A percentile compares a stretch with the other conserved stretches of the same genome.
phyloP scores from a whole-genome alignment of 2,113 vertebrate genomes.

The Zapus hudsonius region DNA sequence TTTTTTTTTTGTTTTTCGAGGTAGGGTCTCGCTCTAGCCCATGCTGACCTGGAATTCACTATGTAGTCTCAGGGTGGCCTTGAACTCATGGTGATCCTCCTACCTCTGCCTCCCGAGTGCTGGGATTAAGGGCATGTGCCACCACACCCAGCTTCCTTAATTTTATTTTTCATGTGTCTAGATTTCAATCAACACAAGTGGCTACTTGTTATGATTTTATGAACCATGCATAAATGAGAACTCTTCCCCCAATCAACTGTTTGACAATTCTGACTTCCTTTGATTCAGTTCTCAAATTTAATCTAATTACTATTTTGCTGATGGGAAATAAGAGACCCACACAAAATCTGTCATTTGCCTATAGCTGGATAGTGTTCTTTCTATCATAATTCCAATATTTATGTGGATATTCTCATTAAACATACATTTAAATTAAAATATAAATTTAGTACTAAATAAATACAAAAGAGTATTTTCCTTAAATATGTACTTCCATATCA shows the following conservation, averaged over 20 bases:
- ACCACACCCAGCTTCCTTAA: too few species aligned
- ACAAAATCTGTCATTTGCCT: conserved; percentile 1
- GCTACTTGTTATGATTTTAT: background rate
- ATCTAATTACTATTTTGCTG: conserved; percentile 27
- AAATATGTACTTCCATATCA: background rate
- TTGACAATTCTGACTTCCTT: background rate
- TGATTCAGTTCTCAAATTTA: background rate
- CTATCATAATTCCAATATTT: conserved; percentile 9
- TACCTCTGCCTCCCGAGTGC: too few species aligned
- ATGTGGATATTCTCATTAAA: background rate
- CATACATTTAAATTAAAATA: background rate
- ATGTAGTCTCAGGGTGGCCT: too few species aligned
- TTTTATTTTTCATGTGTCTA: conserved; percentile 3
- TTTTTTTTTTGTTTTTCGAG: too few species aligned
- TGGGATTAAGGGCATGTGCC: too few species aligned
- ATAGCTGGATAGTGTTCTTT: conserved; percentile 9
- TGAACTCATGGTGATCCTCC: too few species aligned
- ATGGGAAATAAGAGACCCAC: conserved; percentile 17
- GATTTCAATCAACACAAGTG: background rate
- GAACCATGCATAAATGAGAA: conserved; percentile 11
- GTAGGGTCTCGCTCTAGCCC: too few species aligned
- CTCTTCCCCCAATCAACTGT: background rate
- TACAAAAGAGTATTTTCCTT: conserved; percentile 24
- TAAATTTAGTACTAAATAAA: conserved; percentile 33
- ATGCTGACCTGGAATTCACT: too few species aligned